Conservation (phyloP, 1,140 invertebrate species). For the Penaeus vannamei region DNA sequence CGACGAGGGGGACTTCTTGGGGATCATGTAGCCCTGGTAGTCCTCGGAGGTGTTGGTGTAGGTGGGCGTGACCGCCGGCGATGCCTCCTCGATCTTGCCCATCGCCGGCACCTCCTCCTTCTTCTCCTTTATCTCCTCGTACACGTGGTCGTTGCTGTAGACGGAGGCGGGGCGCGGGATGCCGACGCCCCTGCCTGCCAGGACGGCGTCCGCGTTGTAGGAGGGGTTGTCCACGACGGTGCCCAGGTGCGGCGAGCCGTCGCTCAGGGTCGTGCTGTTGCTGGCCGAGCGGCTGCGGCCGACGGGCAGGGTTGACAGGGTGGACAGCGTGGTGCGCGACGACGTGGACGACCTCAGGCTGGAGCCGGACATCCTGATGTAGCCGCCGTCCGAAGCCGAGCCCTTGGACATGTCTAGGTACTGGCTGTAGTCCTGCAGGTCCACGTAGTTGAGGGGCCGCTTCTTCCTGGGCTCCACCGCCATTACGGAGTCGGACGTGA, state of each 20-base stretch:
- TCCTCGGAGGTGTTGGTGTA: conserved; percentile 49
- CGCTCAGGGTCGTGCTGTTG: conserved; percentile 47
- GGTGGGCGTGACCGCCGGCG: conserved; percentile 44
- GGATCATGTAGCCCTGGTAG: conserved; percentile 51
- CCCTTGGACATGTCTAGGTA: conserved; percentile 56
- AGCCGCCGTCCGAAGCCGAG: conserved; percentile 4
- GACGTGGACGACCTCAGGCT: conserved; percentile 51
- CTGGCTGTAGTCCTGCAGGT: conserved; percentile 42
- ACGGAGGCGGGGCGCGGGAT: conserved; percentile 20
- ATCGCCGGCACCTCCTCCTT: conserved; percentile 30
- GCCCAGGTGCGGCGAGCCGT: conserved; percentile 20
- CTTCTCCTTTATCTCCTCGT: conserved; percentile 61
- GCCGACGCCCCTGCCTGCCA: neutral
- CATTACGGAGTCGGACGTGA: conserved; percentile 49
- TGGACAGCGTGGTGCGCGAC: conserved; percentile 59
- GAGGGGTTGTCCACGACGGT: conserved; percentile 49
- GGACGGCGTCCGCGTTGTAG: conserved; percentile 6
- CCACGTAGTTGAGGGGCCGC: neutral
- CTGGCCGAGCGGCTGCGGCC: conserved; percentile 52
- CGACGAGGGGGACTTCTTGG: conserved; percentile 23
- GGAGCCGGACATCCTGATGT: conserved; percentile 54
- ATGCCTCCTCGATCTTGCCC: conserved; percentile 49
- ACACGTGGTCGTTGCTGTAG: conserved; percentile 49
- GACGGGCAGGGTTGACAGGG: conserved; percentile 51
- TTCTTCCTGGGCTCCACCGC: conserved; percentile 48